phyloP scores from a whole-genome alignment of 2,888 invertebrate species.

The Meteorus colon region DNA sequence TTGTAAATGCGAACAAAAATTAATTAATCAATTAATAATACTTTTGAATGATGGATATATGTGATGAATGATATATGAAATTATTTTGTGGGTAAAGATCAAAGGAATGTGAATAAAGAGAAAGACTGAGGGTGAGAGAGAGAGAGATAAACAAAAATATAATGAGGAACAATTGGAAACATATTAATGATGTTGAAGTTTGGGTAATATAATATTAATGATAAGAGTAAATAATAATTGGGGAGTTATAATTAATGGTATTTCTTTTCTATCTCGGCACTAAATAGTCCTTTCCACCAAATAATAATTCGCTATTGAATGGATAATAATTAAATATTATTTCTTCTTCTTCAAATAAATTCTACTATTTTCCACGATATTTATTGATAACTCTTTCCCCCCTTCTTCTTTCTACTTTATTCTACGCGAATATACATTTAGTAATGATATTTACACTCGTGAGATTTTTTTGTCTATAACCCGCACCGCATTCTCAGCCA shows the following conservation, averaged over 20 bases:
- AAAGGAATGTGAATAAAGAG: background rate
- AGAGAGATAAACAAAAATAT: background rate
- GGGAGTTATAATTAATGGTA: constrained; percentile 33
- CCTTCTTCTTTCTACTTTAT: background rate
- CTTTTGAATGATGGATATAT: constrained; percentile 16
- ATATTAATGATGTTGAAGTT: constrained; percentile 23
- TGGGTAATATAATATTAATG: constrained; percentile 33
- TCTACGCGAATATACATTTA: constrained; percentile 19
- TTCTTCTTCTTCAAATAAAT: constrained; percentile 17
- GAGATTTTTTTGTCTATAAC: constrained; percentile 24
- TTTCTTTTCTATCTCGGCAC: background rate
- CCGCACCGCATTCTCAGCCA: constrained; percentile 24
- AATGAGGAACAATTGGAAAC: constrained; percentile 6
- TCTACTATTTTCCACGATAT: background rate
- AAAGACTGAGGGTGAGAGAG: too few relatives aligned
- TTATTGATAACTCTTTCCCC: background rate
- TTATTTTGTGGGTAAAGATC: constrained; percentile 3
- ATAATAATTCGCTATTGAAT: constrained; percentile 7
- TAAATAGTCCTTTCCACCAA: constrained; percentile 12
- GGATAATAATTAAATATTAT: constrained; percentile 28
- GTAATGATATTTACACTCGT: constrained; percentile 38
- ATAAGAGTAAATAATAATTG: constrained; percentile 29
- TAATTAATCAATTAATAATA: constrained; percentile 35
- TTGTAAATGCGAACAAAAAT: constrained; percentile 16
- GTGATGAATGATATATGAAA: constrained; percentile 23